phyloP scores from a whole-genome alignment of 2,113 vertebrate genomes.

The Heterotis niloticus region DNA sequence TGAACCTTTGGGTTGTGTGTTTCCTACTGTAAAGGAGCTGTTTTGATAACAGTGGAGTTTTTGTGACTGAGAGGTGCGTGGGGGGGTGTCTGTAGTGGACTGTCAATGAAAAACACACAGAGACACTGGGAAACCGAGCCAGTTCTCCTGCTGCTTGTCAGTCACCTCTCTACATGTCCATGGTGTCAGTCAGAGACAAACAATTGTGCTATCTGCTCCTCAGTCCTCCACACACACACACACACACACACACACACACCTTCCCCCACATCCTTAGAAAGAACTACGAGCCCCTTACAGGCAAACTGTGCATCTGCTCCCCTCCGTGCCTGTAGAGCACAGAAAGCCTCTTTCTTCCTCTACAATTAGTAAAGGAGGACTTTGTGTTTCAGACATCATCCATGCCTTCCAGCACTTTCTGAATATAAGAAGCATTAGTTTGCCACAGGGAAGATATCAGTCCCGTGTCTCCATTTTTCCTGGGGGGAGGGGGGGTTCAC shows the following conservation, averaged over 20 bases:
- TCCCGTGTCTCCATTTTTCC: not conserved
- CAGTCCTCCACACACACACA: not conserved
- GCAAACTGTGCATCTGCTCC: conserved; percentile 52
- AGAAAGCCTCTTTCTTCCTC: conserved; percentile 38
- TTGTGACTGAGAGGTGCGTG: too few species aligned
- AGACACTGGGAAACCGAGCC: not conserved
- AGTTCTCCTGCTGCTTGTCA: not conserved
- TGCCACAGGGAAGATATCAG: too few species aligned
- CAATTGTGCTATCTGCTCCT: conserved; percentile 20
- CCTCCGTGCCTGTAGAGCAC: conserved; percentile 34
- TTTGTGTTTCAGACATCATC: conserved; percentile 29
- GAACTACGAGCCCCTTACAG: conserved; percentile 48
- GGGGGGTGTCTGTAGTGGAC: conserved; percentile 46
- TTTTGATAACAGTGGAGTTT: too few species aligned
- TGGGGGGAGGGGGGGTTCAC: not conserved
- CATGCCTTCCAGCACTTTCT: not conserved
- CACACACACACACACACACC: conserved; percentile 1
- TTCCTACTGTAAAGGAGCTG: conserved; percentile 42
- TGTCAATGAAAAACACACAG: conserved; percentile 25
- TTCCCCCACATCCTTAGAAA: not conserved
- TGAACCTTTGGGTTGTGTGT: conserved; percentile 27
- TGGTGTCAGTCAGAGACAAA: conserved; percentile 27
- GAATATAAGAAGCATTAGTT: not conserved
- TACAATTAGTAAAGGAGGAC: conserved; percentile 55
- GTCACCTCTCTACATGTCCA: not conserved